Evolutionary conservation across 2,113 vertebrate species (phyloP), one percentile per base, ranked within the genome.

Genomic region (Bombycilla garrulus): DNA sequence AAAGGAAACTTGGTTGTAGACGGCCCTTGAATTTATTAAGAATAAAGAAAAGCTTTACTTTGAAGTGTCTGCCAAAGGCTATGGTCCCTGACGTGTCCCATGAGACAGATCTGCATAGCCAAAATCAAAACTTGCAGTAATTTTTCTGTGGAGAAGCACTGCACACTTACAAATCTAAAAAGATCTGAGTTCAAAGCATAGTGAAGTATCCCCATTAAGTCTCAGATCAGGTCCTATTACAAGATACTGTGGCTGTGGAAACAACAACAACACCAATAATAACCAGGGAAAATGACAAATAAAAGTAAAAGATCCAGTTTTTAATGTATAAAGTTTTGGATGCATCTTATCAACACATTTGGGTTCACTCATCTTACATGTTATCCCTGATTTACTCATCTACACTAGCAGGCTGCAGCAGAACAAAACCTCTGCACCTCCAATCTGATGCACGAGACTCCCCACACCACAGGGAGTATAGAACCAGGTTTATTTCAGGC

Each of bases 281-380:
- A 81, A 50, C 8, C 29, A 29, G 2, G 6, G 35, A 61, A 92
- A 89, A 31, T 17, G 26, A 56, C 15, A 66, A 58, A 81, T 29
- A 79, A 74, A 56, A 88, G 24, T 31, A 45, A 64, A 81, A 86
- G 14, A 50, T 26, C 2, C 48, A n/a, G 17, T 62, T 93, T 87
- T 38, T 47, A 40, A 92, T 36, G 74, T 80, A 54, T 35, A 61
- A 69, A 42, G 23, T 50, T 90, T 61, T 31, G 47, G 33, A 33
- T 62, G 38, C 19, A 62, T 42, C 23, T 16, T 18, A 5, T 60
- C 40, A 83, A 65, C 24, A 33, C 4, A n/a, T 86, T 66, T 58
- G 1, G 0, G 22, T 73, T 77, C 4, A 1, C 23, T 77, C 7
- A 0, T 69, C 66, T 62, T 40, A 57, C 11, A 44, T 33, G 2